A percentile compares a stretch with the other conserved stretches of the same genome.
phyloP scores from a whole-genome alignment of 2,888 invertebrate genomes.

The Clitarchus hookeri region DNA sequence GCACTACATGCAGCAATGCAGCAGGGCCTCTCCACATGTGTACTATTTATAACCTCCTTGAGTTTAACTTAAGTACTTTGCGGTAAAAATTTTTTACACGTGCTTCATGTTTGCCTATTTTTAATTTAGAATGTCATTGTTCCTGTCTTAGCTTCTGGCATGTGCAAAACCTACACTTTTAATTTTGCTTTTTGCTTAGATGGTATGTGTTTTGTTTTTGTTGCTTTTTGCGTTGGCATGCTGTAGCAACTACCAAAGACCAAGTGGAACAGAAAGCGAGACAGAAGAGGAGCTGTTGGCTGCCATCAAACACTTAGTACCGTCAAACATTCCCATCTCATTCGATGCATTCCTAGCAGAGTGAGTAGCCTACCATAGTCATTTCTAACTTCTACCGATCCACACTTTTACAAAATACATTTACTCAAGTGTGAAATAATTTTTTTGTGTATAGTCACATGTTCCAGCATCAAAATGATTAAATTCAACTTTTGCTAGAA shows the following conservation, averaged over 20 bases:
- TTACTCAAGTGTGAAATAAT: too few relatives aligned
- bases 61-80: too few relatives aligned
- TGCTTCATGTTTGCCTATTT: neutral
- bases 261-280: constrained; percentile 75
- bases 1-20: too few relatives aligned
- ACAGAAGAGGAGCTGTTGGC: constrained; percentile 70
- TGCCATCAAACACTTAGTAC: constrained; percentile 48
- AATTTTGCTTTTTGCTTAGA: constrained; percentile 22
- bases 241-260: constrained; percentile 50
- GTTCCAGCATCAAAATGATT: too few relatives aligned
- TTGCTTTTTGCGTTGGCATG: constrained; percentile 36
- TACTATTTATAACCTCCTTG: too few relatives aligned
- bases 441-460: too few relatives aligned
- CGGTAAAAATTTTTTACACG: too few relatives aligned
- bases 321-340: constrained; percentile 53
- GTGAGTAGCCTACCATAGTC: constrained; percentile 54
- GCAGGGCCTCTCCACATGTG: too few relatives aligned
- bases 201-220: constrained; percentile 31
- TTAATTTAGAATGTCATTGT: neutral
- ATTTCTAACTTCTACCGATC: neutral
- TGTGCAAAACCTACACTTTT: neutral
- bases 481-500: too few relatives aligned
- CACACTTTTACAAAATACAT: too few relatives aligned
- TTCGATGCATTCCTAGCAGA: constrained; percentile 56
- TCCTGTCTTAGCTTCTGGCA: neutral